Conservation (phyloP, 1,140 invertebrate species). For the Gryllus bimaculatus region DNA sequence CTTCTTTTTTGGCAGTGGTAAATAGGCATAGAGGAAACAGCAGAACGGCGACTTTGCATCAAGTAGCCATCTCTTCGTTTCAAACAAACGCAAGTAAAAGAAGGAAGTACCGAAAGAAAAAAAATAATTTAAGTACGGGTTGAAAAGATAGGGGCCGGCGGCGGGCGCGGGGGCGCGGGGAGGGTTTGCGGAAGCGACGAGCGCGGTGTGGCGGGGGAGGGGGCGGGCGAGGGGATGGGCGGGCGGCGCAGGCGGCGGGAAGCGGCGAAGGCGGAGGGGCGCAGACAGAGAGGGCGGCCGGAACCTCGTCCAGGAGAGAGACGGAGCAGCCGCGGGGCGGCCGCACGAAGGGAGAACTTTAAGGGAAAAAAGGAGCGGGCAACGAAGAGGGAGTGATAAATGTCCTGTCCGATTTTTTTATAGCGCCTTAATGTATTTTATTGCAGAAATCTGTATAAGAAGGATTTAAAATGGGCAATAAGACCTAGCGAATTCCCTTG, state of each 20-base stretch:
- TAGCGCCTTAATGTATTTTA: background rate
- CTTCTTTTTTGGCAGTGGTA: slow-evolving; percentile 11
- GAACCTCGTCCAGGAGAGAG: background rate
- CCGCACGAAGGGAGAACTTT: background rate
- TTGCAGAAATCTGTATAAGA: background rate
- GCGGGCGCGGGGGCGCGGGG: no score
- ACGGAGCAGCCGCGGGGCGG: background rate
- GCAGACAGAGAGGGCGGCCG: no score
- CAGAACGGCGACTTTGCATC: background rate
- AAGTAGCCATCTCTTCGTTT: slow-evolving; percentile 1
- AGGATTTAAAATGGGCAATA: background rate
- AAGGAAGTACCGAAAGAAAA: background rate
- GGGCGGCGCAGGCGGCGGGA: background rate
- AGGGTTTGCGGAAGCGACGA: background rate
- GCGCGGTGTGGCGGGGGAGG: background rate
- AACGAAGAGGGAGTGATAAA: background rate
- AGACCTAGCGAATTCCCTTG: background rate
- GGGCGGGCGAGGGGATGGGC: background rate
- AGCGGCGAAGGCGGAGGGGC: background rate
- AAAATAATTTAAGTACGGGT: slow-evolving; percentile 1
- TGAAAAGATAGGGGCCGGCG: background rate
- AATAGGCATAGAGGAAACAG: slow-evolving; percentile 4
- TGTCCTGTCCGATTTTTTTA: background rate
- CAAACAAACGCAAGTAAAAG: slow-evolving; percentile 1
- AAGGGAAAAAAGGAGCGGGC: background rate